phyloP scores from a whole-genome alignment of 2,888 invertebrate genomes.

The Piscicola geometra region DNA sequence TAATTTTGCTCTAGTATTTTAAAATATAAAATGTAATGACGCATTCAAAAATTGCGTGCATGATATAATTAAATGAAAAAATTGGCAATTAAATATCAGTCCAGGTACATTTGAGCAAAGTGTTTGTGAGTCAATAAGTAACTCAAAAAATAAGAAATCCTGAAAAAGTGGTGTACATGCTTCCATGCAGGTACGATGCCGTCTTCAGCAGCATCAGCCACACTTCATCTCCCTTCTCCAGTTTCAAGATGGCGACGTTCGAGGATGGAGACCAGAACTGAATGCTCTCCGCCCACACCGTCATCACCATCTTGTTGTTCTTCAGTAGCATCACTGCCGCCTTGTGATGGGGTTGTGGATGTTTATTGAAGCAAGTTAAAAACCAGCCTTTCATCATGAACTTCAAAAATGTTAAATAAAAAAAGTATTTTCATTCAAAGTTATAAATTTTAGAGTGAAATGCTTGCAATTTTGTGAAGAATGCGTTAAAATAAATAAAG shows the following conservation, averaged over 20 bases:
- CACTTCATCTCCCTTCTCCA: conserved; percentile 47
- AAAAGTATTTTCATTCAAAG: too few species aligned
- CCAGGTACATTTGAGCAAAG: too few species aligned
- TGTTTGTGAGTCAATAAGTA: too few species aligned
- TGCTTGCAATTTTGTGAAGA: too few species aligned
- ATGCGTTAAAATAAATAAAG: too few species aligned
- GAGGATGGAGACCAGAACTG: conserved; percentile 53
- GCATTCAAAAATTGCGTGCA: not conserved
- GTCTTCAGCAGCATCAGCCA: conserved; percentile 31
- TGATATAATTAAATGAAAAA: too few species aligned
- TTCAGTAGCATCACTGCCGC: conserved; percentile 50
- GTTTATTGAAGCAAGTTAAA: too few species aligned
- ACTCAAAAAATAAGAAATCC: conserved; percentile 31
- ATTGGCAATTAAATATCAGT: too few species aligned
- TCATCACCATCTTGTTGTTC: conserved; percentile 50
- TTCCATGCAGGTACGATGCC: conserved; percentile 35
- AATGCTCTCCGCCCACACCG: conserved; percentile 55
- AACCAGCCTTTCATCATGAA: too few species aligned
- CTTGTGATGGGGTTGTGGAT: too few species aligned
- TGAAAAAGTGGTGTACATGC: conserved; percentile 36
- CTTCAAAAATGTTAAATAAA: too few species aligned
- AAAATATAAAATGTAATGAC: not conserved
- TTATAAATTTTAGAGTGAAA: too few species aligned
- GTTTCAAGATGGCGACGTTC: conserved; percentile 49
- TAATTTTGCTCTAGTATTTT: not conserved